Evolutionary conservation across 1,140 invertebrate genomes (phyloP).

Genomic region (Drosophila navojoa): DNA sequence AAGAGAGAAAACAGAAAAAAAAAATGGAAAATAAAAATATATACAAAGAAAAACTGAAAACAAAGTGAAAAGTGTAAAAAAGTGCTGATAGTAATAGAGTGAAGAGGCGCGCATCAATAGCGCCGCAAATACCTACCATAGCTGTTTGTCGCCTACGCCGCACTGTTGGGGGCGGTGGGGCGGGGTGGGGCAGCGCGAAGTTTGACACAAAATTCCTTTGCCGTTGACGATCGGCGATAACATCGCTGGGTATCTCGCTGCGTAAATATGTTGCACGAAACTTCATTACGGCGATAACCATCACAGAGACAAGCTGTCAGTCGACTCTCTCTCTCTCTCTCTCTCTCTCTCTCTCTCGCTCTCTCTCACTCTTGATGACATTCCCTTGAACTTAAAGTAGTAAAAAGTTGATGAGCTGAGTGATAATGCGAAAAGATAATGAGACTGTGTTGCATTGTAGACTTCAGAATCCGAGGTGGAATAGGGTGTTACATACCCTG

Average conservation of each 20-base stretch:
- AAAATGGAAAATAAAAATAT: no score
- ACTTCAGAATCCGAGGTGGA: not conserved
- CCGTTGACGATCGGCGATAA: constrained; percentile 35
- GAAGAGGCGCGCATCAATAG: constrained; percentile 76
- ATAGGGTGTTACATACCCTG: not conserved
- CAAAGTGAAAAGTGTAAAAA: constrained; percentile 72
- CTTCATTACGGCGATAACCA: constrained; percentile 73
- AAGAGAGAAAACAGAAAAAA: no score
- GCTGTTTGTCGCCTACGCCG: not conserved
- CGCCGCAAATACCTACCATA: constrained; percentile 20
- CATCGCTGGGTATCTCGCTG: constrained; percentile 42
- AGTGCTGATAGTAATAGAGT: constrained; percentile 80
- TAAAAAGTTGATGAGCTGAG: not conserved
- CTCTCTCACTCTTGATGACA: not conserved
- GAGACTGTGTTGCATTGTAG: no score
- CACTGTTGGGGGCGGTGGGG: not conserved
- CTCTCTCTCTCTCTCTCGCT: no score
- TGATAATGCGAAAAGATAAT: no score
- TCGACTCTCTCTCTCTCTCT: no score
- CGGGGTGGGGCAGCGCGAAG: constrained; percentile 39
- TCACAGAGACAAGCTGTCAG: constrained; percentile 44
- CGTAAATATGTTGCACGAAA: constrained; percentile 53
- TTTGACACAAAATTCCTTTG: constrained; percentile 60
- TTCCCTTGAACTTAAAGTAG: no score
- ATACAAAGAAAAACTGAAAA: constrained; percentile 2